phyloP scores from a whole-genome alignment of 2,113 vertebrate genomes.

The Oreochromis tanganicae region DNA sequence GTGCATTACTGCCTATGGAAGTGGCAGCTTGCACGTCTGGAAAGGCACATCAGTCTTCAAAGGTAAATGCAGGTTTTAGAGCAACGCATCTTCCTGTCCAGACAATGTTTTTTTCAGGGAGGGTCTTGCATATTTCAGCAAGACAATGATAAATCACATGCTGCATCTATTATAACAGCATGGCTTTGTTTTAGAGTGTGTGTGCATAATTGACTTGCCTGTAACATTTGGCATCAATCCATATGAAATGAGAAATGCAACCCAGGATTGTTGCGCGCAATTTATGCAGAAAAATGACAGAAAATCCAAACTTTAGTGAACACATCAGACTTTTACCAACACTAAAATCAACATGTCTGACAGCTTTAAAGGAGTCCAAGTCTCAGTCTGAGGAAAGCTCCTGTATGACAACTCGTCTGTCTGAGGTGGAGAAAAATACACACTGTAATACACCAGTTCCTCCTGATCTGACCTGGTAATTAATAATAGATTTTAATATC shows the following conservation, averaged over 20 bases:
- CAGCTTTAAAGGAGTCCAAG: neutral
- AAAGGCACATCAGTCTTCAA: neutral
- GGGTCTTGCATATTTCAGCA: neutral
- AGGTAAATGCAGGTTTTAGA: neutral
- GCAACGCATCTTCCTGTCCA: neutral
- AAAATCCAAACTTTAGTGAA: neutral
- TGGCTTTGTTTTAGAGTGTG: neutral
- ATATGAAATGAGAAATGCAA: neutral
- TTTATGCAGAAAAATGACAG: neutral
- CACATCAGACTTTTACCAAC: neutral
- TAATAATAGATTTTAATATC: neutral
- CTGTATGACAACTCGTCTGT: neutral
- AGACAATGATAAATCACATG: neutral
- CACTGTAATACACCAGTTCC: neutral
- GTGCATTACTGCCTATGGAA: neutral
- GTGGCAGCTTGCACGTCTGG: neutral
- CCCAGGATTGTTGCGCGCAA: neutral
- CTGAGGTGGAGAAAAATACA: neutral
- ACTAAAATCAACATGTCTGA: neutral
- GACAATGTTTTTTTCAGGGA: neutral
- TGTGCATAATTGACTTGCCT: neutral
- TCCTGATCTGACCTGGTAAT: neutral
- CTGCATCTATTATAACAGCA: neutral
- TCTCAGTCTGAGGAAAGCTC: neutral
- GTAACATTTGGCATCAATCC: neutral